Evolutionary conservation across 35 echinoderm and acorn worm genomes (phyloP), one percentile per base, ranked within the genome.

Genomic region (Lytechinus pictus): DNA sequence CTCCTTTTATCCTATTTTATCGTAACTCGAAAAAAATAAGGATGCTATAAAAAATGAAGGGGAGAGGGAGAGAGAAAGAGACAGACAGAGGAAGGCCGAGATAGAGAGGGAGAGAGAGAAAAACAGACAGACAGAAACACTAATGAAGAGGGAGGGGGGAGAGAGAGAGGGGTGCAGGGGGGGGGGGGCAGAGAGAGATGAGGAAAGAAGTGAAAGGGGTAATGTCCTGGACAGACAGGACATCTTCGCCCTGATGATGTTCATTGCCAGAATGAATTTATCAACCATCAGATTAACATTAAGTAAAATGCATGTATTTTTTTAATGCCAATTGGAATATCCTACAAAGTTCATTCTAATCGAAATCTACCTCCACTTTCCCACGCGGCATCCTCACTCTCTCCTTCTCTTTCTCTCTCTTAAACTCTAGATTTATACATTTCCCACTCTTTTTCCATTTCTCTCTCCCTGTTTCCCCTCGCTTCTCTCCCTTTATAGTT

Each of bases 201-300:
- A 13, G 13, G 66, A n/a, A 8, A 24, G 66, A 10, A 10, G 57
- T 12, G 10, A 79, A 7, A 79, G 14, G 3, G 19, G 66, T 24
- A n/a, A n/a, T 24, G 66, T 1, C 66, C 19, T 79, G 19, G 8
- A 79, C 19, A 14, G 66, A 16, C 66, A 79, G n/a, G n/a, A 79
- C 66, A 79, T 79, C 66, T 24, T 79, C 66, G 19, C 8, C 66
- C 9, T 58, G 56, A 58, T 58, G 9, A 58, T 58, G 56, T 79
- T 79, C 16, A 79, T 79, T n/a, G 66, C 66, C 66, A 79, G 66
- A 79, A 79, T 79, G 66, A 79, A 79, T 79, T 79, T 24, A 79
- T 24, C 66, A 79, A 79, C 66, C 66, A 24, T 79, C 66, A 24
- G 66, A 79, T 79, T 24, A 79, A 79, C 66, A 79, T 79, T 7